phyloP scores from a whole-genome alignment of 2,113 vertebrate genomes.

The Falcunculus frontatus region DNA sequence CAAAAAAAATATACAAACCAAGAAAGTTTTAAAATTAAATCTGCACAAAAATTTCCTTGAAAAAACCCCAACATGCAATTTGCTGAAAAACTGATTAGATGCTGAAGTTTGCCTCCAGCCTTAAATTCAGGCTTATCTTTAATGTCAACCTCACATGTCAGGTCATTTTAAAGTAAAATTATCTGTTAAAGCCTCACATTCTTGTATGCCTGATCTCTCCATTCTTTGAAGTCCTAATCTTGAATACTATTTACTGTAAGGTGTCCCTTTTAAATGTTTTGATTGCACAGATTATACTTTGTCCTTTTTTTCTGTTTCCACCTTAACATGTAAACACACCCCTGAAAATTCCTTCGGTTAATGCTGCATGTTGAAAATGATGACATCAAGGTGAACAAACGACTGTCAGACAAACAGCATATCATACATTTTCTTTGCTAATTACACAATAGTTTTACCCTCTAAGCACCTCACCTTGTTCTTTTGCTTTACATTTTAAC shows the following conservation, averaged over 20 bases:
- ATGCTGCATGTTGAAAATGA: neutral
- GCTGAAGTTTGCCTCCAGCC: neutral
- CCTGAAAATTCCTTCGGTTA: neutral
- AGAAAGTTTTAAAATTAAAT: neutral
- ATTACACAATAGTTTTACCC: neutral
- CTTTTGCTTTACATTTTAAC: neutral
- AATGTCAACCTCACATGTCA: neutral
- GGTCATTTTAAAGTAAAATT: neutral
- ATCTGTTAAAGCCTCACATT: neutral
- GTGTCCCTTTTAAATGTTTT: neutral
- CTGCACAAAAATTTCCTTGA: neutral
- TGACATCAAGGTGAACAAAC: neutral
- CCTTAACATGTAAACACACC: neutral
- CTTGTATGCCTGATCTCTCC: neutral
- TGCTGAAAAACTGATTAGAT: neutral
- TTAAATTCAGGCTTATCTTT: neutral
- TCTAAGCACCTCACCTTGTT: neutral
- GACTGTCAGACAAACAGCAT: neutral
- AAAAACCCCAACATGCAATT: accelerated
- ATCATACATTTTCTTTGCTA: neutral
- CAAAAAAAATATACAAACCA: neutral
- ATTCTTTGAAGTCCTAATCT: neutral
- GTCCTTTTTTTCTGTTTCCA: neutral
- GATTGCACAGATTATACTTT: neutral
- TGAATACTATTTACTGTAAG: neutral